Evolutionary conservation across 2,888 invertebrate genomes (phyloP).

Genomic region (Cerastoderma edule): DNA sequence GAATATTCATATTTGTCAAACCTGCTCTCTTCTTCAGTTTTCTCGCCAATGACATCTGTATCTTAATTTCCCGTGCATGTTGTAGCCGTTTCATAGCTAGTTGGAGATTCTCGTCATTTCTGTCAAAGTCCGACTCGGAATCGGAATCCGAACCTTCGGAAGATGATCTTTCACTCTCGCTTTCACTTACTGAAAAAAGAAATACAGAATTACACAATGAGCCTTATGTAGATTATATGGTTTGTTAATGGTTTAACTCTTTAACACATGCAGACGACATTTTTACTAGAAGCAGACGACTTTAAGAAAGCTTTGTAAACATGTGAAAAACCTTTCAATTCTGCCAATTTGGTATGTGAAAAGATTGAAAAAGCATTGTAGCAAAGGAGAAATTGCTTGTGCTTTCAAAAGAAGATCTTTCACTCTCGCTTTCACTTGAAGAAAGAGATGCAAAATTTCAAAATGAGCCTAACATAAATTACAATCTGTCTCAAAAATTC

Average conservation of each 20-base stretch:
- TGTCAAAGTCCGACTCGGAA: slow-evolving; percentile 4
- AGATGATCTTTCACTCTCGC: neutral
- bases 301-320: too few species aligned
- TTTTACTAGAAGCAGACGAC: too few species aligned
- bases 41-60: neutral
- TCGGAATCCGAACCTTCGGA: too few species aligned
- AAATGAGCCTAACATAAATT: too few species aligned
- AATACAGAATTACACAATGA: neutral
- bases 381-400: too few species aligned
- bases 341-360: too few species aligned
- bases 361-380: too few species aligned
- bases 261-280: too few species aligned
- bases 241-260: too few species aligned
- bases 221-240: too few species aligned
- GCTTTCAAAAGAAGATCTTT: neutral
- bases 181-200: neutral
- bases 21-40: neutral
- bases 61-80: neutral
- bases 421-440: neutral
- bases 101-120: neutral
- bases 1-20: neutral
- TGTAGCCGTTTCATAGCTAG: slow-evolving; percentile 3
- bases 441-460: neutral
- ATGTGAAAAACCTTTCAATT: too few species aligned
- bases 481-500: too few species aligned